Evolutionary conservation across 1,140 invertebrate genomes (phyloP).

Genomic region (Lepeophtheirus salmonis): DNA sequence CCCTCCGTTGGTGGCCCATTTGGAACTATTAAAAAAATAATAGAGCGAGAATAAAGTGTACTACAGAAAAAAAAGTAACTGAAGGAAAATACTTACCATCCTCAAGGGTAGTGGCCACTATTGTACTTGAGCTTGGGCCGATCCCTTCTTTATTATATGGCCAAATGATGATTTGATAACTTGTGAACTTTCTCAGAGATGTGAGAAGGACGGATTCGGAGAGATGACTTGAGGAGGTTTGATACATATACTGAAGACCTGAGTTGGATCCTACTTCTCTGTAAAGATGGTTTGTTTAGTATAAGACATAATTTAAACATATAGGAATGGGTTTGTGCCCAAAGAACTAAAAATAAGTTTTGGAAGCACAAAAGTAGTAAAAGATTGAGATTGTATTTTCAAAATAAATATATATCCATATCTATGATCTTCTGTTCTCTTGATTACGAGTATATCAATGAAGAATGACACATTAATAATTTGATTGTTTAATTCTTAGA

Average conservation of each 20-base stretch:
- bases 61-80: background rate
- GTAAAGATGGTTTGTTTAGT: too few species aligned
- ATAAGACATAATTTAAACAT: too few species aligned
- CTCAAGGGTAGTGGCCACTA: conserved; percentile 60
- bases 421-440: too few species aligned
- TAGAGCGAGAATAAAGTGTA: background rate
- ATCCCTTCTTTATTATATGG: conserved; percentile 76
- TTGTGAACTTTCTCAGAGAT: conserved; percentile 54
- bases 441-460: too few species aligned
- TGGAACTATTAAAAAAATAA: background rate
- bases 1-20: background rate
- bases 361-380: too few species aligned
- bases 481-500: too few species aligned
- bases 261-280: background rate
- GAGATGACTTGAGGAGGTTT: background rate
- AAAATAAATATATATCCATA: too few species aligned
- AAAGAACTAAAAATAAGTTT: too few species aligned
- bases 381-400: too few species aligned
- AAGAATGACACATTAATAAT: background rate
- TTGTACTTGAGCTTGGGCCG: conserved; percentile 62
- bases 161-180: conserved; percentile 74
- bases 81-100: conserved; percentile 43
- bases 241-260: background rate
- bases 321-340: too few species aligned
- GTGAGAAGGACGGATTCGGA: background rate